A percentile compares a stretch with the other conserved stretches of the same genome.
Conservation (phyloP, 2,888 invertebrate species). For the Synergus gifuensis region DNA sequence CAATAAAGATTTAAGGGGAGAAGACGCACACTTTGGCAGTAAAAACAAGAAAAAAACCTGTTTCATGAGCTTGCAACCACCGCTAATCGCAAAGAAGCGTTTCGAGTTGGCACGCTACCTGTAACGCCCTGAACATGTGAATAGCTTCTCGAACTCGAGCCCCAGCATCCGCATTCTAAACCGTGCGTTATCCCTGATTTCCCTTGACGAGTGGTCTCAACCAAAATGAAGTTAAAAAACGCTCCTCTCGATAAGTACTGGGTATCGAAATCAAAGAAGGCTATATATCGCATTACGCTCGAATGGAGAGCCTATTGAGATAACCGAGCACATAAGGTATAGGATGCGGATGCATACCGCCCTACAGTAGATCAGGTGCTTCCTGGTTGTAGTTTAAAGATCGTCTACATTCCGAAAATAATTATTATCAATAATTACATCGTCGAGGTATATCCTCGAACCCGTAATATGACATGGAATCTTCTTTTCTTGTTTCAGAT, state of each 20-base stretch:
- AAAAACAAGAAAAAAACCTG: slow-evolving; percentile 7
- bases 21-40: slow-evolving; percentile 11
- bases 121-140: slow-evolving; percentile 20
- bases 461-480: neutral
- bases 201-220: slow-evolving; percentile 39
- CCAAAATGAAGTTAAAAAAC: slow-evolving; percentile 35
- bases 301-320: neutral
- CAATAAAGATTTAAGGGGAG: slow-evolving; percentile 59
- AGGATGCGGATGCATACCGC: neutral
- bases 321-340: neutral
- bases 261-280: slow-evolving; percentile 29
- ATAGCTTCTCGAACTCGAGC: slow-evolving; percentile 25
- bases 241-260: slow-evolving; percentile 12
- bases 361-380: neutral
- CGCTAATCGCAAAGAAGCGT: slow-evolving; percentile 1
- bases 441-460: neutral
- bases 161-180: slow-evolving; percentile 51
- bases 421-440: too few species aligned
- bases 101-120: slow-evolving; percentile 21
- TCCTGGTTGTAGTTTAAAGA: neutral
- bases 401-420: neutral
- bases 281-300: slow-evolving; percentile 5
- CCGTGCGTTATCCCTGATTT: slow-evolving; percentile 51
- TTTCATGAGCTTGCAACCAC: slow-evolving; percentile 8
- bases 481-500: slow-evolving; percentile 80